These are phyloP conservation scores for Synodontis membranacea DNA, from an alignment of 2,113 vertebrate species.

Conservation along the genomic window DNA sequence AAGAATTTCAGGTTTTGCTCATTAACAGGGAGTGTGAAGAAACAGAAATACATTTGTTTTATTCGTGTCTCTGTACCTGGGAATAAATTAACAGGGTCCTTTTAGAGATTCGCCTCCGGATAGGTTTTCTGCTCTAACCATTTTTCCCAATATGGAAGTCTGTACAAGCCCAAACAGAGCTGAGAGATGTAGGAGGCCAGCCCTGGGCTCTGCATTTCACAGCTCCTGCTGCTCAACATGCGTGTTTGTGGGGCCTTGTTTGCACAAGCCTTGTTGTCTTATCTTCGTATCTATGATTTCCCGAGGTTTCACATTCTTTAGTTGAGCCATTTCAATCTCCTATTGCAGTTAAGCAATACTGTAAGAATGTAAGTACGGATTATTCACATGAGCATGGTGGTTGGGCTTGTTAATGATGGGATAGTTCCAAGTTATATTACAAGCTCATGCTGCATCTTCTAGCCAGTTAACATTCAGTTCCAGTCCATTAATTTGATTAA, in stretches of 20 bases:
- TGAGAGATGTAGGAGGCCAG: background rate
- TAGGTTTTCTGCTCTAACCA: constrained; percentile 7
- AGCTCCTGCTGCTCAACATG: constrained; percentile 26
- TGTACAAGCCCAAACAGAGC: constrained; percentile 41
- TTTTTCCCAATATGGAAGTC: background rate
- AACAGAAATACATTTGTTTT: background rate
- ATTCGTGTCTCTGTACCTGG: background rate
- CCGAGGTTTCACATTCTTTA: background rate
- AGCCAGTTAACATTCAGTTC: background rate
- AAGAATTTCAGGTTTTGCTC: background rate
- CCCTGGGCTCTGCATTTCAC: constrained; percentile 21
- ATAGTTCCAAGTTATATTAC: background rate
- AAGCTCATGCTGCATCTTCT: background rate
- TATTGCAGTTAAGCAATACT: background rate
- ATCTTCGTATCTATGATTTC: background rate
- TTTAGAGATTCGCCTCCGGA: background rate
- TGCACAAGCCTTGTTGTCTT: background rate
- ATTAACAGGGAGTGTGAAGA: background rate
- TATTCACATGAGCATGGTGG: background rate
- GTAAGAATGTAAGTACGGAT: background rate
- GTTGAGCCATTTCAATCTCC: background rate
- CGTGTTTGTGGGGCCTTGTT: too few species aligned
- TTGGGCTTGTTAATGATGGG: background rate
- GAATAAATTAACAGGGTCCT: background rate
- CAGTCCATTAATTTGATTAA: background rate